Base-by-base conservation (phyloP, 2,797 vertebrate genomes). In the Atherinosoma microstoma region DNA sequence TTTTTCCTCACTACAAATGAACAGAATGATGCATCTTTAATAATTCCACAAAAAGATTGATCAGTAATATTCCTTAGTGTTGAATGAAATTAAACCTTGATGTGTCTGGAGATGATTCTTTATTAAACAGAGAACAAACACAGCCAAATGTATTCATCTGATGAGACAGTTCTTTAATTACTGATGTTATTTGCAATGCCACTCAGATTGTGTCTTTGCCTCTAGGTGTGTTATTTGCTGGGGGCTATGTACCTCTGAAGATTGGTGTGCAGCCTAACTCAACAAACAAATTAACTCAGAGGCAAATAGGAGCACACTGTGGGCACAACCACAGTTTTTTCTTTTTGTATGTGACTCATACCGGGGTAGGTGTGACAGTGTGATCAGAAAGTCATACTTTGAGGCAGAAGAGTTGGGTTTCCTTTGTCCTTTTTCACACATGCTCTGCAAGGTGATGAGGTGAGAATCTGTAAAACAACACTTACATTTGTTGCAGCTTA, bases 81-180 rank as follows among this genome's bases (percentile, higher is more conserved):
- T 61, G 68, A 63, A 84, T 81, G 5, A 79, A 83, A 85, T 78
- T 18, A 82, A 86, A 87, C 40, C 63, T 79, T 78, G 63, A 74
- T 78, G 67, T 38, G 63, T 74, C 57, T 80, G 68, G 56, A 78
- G 69, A 54, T 30, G 62, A 85, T 67, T 75, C 74, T 82, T 84
- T 59, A 86, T 87, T 69, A 78, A 79, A 88, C 60, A 79, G 30
- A 51, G 40, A 66, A 32, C 67, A 76, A 79, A 74, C 32, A 47
- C 36, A 73, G 74, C 4, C 58, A 80, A 72, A 86, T 58, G 77
- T 45, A 73, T 63, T 57, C 64, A 64, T 68, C 85, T 82, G 78
- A 84, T 73, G 64, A 84, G 22, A 70, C 64, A 16, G 51, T 71
- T 3, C 24, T 86, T 78, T 78, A 82, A 86, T 80, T 82, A 76